A percentile compares a stretch with the other conserved stretches of the same genome.
These are phyloP conservation scores for Anastrepha ludens DNA, from an alignment of 1,140 invertebrate species.

Conservation along the genomic window DNA sequence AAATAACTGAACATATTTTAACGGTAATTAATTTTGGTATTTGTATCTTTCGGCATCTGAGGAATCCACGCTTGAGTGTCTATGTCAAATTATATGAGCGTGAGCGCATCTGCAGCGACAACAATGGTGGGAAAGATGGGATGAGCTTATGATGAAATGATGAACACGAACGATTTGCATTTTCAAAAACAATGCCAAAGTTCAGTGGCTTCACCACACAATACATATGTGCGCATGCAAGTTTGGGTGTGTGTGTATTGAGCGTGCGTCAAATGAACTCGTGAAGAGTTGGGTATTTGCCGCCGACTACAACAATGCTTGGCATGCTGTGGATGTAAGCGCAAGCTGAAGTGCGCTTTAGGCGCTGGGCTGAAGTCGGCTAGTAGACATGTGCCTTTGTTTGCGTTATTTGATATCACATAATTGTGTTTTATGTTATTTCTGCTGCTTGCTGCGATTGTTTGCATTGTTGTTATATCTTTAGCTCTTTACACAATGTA, in stretches of 20 bases:
- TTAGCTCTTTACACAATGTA: not conserved
- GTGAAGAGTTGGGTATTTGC: not conserved
- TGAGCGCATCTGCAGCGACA: not conserved
- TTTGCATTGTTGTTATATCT: conserved; percentile 22
- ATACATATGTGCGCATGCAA: not conserved
- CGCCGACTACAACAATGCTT: not conserved
- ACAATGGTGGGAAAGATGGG: not conserved
- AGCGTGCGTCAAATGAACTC: not conserved
- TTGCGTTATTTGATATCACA: conserved; percentile 8
- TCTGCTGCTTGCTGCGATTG: not conserved
- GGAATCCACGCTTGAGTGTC: not conserved
- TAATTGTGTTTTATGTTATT: not conserved
- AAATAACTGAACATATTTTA: not conserved
- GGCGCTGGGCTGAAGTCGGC: not conserved
- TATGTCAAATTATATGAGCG: not conserved
- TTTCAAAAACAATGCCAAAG: conserved; percentile 29
- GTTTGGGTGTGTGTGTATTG: not conserved
- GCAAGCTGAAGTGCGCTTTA: not conserved
- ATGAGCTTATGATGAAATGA: conserved; percentile 13
- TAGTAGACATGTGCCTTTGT: conserved; percentile 16
- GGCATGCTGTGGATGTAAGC: not conserved
- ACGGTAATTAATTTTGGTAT: not conserved
- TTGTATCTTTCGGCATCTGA: not conserved
- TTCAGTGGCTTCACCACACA: conserved; percentile 14
- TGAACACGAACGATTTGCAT: conserved; percentile 32